Evolutionary conservation across 2,113 vertebrate genomes (phyloP), one percentile per base, ranked within the genome.

Genomic region (Ursus arctos): DNA sequence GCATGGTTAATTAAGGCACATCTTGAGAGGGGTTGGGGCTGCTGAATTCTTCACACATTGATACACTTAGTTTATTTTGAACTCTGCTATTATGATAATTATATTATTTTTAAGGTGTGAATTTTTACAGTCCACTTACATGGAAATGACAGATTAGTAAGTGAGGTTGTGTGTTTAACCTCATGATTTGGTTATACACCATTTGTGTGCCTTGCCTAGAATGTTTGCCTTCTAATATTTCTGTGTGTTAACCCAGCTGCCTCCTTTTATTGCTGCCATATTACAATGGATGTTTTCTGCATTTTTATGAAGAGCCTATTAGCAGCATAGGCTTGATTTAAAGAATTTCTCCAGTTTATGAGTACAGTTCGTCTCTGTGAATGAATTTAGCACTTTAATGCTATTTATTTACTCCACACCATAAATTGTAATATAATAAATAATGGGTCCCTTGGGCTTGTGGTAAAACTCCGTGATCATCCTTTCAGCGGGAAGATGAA

Each of bases 341-440:
- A 98, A 97, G 94, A 98, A 97, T 79, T 97, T 93, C 86, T 93
- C 36, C 80, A 10, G 63, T 87, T 77, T 92, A 97, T 49, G 77
- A 98, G 97, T 47, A 49, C 96, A 87, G 76, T 93, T 97, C 96
- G 51, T 98, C 98, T 85, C n/a, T 7, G 67, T 94, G 97, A 98
- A 98, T 98, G 98, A 98, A 98, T 98, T 98, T 97, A 98, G 98
- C 97, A 96, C 95, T 98, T 98, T 98, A 97, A 98, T 98, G 96
- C 97, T 97, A 97, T 98, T 99, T 99, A 98, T 99, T 99, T 99
- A 98, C 98, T 98, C 97, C 77, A 61, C 33, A 8, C 95, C 96
- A 93, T 97, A 98, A 99, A 98, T 98, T 89, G 96, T 94, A 98
- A 97, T 97, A 81, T 98, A 98, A 96, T 98, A 98, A 99, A 98